Conservation (phyloP, 2,797 vertebrate genomes). For the Coccyzus lansbergi region DNA sequence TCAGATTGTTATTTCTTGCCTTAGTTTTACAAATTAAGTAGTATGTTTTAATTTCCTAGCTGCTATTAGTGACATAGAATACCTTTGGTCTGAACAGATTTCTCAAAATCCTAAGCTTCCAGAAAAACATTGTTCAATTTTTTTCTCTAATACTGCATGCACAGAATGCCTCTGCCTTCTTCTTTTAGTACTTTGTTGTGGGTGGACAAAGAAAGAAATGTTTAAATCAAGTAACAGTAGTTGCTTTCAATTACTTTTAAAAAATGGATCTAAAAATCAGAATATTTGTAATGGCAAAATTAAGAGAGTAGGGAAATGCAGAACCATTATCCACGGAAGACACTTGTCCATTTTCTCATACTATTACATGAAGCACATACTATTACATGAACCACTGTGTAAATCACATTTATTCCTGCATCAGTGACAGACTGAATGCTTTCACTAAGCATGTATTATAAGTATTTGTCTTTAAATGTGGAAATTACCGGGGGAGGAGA, state of each 20-base stretch:
- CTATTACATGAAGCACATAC: neutral
- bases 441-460: neutral
- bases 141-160: neutral
- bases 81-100: neutral
- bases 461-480: neutral
- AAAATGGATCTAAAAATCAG: neutral
- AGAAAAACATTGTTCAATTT: neutral
- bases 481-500: neutral
- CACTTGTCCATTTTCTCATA: neutral
- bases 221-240: neutral
- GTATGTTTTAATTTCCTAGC: neutral
- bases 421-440: fast-evolving
- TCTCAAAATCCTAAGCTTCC: neutral
- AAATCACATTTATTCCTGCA: neutral
- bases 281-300: neutral
- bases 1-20: neutral
- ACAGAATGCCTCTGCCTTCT: neutral
- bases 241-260: neutral
- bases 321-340: neutral
- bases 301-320: neutral
- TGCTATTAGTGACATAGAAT: neutral
- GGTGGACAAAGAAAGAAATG: neutral
- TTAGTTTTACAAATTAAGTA: neutral
- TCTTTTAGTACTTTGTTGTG: neutral
- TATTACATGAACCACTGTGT: neutral